Conservation (phyloP, 2,888 invertebrate species). For the Sericinus montela region DNA sequence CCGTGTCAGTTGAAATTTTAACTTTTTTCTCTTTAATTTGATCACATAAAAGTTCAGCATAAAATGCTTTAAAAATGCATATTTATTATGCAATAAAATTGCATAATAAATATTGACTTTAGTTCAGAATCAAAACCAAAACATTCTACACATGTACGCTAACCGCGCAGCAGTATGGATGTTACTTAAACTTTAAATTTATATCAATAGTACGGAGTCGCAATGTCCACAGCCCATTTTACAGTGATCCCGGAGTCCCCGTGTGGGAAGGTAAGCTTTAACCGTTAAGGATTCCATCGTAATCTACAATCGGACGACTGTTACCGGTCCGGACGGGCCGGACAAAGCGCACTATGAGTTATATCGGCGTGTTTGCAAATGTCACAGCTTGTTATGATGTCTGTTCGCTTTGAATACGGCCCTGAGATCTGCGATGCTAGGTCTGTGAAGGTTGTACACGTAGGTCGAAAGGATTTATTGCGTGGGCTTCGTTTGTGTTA, state of each 20-base stretch:
- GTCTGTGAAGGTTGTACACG: slow-evolving; percentile 9
- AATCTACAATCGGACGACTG: slow-evolving; percentile 68
- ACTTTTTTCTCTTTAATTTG: no score
- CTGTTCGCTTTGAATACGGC: slow-evolving; percentile 15
- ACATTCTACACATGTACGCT: no score
- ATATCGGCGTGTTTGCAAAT: slow-evolving; percentile 57
- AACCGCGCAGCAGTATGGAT: no score
- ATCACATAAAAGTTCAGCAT: no score
- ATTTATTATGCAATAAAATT: no score
- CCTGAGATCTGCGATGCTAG: background rate
- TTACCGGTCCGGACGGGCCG: slow-evolving; percentile 31
- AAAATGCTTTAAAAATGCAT: no score
- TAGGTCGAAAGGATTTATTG: slow-evolving; percentile 12
- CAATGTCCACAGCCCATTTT: slow-evolving; percentile 25
- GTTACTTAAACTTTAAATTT: background rate
- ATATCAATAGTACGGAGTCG: slow-evolving; percentile 2
- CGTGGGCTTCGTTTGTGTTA: background rate
- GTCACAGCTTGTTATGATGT: slow-evolving; percentile 53
- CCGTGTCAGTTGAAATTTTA: no score
- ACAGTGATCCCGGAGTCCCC: slow-evolving; percentile 31
- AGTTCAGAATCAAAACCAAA: no score
- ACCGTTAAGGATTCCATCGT: slow-evolving; percentile 67
- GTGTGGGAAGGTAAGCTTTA: slow-evolving; percentile 50
- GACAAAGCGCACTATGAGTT: slow-evolving; percentile 65
- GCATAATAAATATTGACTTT: no score